These are phyloP conservation scores for Cantharis rustica DNA, from an alignment of 2,888 invertebrate genomes.

Conservation along the genomic window DNA sequence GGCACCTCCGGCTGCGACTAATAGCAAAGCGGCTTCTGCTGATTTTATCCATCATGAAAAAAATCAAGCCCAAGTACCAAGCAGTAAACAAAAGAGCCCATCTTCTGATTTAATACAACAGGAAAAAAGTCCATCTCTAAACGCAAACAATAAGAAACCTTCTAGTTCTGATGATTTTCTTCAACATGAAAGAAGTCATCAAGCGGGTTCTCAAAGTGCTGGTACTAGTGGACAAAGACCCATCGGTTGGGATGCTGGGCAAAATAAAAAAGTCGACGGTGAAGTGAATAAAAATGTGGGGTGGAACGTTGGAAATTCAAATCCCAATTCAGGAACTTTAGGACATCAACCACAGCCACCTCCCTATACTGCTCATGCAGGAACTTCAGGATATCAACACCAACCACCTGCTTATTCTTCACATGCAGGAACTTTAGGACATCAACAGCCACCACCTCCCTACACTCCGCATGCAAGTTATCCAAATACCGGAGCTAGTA, in stretches of 20 bases:
- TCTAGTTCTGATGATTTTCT: neutral
- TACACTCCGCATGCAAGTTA: constrained; percentile 1
- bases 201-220: neutral
- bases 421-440: neutral
- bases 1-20: constrained; percentile 1
- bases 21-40: constrained; percentile 1
- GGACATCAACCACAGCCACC: constrained; percentile 20
- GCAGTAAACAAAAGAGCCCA: neutral
- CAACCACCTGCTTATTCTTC: neutral
- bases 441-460: neutral
- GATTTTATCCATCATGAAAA: neutral
- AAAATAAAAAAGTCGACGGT: neutral
- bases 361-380: constrained; percentile 11
- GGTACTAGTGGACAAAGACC: constrained; percentile 3
- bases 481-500: constrained; percentile 22
- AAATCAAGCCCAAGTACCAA: constrained; percentile 14
- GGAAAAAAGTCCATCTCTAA: neutral
- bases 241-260: constrained; percentile 22
- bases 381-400: neutral
- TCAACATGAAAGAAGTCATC: neutral
- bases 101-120: constrained; percentile 15
- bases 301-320: constrained; percentile 23
- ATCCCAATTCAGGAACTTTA: neutral
- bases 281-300: constrained; percentile 27
- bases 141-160: neutral